Base-by-base conservation (phyloP, 1,140 invertebrate genomes). In the Ips typographus region DNA sequence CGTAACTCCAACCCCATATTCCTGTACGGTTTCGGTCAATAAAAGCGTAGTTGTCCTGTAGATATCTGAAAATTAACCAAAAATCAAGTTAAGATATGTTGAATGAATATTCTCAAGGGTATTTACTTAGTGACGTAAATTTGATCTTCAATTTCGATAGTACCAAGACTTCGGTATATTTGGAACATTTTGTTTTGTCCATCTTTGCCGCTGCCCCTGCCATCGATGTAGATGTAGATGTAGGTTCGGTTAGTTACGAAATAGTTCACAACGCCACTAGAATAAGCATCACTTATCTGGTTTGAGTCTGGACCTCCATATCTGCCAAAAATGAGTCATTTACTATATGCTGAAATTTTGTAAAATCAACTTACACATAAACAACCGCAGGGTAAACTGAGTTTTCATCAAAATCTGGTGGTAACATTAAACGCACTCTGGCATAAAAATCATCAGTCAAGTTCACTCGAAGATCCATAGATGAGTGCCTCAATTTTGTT, bases 1-100 rank as follows among this genome's bases (percentile, higher is more conserved):
- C 95, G 80, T 98, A 98, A 75, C 94, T 96, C 95, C 94, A 96
- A 43, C 95, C 95, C 93, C 93, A 95, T 68, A 95, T 92, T 6
- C 89, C 92, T 8, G 91, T 89, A 64, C 86, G 79, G 0, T 77
- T 71, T 0, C 77, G 76, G 71, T 86, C 91, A 62, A 95, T 91
- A 79, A 86, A 93, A 3, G 80, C 70, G 57, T 85, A 86, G 1
- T 79, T 83, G 1, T 88, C 73, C 66, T 88, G 83, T 41, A 92
- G 79, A 80, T 85, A 81, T 63, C 85, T 86, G 75, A 39, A 78
- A 69, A 59, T 53, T n/a, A 36, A 8, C 22, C 36, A 53, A 53
- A 53, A 8, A 4, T 8, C 7, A 4, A 37, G 7, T 53, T 36
- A 53, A 53, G 36, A 1, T 53, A 53, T 22, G 22, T 22, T 22